Conservation (phyloP, 2,797 vertebrate genomes). For the Cryptoprocta ferox region DNA sequence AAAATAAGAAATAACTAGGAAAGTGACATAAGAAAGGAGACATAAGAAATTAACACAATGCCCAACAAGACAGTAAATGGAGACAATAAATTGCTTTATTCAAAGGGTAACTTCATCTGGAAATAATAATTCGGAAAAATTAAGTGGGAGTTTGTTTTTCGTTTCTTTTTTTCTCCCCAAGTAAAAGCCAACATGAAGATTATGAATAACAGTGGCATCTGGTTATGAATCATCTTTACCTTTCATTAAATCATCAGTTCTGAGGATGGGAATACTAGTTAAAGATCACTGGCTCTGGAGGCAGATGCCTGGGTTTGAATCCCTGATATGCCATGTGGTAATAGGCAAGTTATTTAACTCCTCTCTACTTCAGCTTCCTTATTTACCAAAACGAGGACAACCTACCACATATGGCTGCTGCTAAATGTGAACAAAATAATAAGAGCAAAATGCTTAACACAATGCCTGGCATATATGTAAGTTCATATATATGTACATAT, state of each 20-base stretch:
- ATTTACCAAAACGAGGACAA: not conserved
- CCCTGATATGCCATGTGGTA: not conserved
- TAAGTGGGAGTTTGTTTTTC: slow-evolving; percentile 45
- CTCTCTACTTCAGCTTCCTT: not conserved
- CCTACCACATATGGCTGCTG: not conserved
- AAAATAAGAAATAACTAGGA: not conserved
- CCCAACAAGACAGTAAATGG: slow-evolving; percentile 28
- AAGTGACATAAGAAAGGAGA: slow-evolving; percentile 7
- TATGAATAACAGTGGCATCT: slow-evolving; percentile 29
- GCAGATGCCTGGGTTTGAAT: not conserved
- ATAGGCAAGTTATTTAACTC: not conserved
- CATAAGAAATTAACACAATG: slow-evolving; percentile 38
- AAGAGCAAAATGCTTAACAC: not conserved
- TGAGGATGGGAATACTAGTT: slow-evolving; percentile 11
- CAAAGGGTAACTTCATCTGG: slow-evolving; percentile 29
- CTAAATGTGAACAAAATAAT: not conserved
- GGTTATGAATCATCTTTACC: slow-evolving; percentile 52
- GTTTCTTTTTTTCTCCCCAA: not conserved
- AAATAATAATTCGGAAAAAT: slow-evolving; percentile 66
- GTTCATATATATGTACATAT: too few relatives aligned
- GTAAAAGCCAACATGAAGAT: slow-evolving; percentile 46
- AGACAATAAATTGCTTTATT: slow-evolving; percentile 33
- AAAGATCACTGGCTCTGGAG: not conserved
- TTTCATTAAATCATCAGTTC: slow-evolving; percentile 55
- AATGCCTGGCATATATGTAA: not conserved